Conservation (phyloP, 1,140 invertebrate species). For the Polyergus mexicanus region DNA sequence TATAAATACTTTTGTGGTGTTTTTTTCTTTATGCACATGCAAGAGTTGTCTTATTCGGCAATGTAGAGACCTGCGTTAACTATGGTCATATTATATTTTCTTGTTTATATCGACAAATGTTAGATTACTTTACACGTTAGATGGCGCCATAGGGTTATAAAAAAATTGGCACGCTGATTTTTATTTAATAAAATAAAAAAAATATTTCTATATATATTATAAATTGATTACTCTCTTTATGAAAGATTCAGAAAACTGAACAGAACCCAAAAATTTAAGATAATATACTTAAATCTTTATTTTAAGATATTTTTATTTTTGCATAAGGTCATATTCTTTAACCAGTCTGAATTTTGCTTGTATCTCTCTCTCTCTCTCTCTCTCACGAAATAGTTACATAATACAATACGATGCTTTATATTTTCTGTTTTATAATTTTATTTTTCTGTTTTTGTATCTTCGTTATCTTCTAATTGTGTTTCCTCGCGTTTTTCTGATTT, state of each 20-base stretch:
- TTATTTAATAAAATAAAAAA: too few species aligned
- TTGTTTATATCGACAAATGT: too few species aligned
- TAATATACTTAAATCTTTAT: neutral
- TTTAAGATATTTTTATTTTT: constrained; percentile 13
- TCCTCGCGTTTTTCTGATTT: neutral
- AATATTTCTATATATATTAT: too few species aligned
- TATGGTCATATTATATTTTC: too few species aligned
- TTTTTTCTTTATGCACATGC: too few species aligned
- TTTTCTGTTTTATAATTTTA: neutral
- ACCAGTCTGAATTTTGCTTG: neutral
- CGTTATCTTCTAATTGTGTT: neutral
- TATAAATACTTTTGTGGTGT: too few species aligned
- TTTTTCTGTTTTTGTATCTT: neutral
- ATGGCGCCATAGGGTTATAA: neutral
- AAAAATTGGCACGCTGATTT: too few species aligned
- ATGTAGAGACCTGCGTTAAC: too few species aligned
- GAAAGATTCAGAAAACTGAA: too few species aligned
- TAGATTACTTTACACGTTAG: neutral
- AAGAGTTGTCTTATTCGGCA: too few species aligned
- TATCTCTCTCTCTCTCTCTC: too few species aligned
- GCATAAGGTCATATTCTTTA: neutral
- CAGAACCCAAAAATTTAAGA: neutral
- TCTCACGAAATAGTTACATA: neutral
- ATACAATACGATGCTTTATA: neutral
- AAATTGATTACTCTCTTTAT: too few species aligned